Base-by-base conservation (phyloP, 2,797 vertebrate genomes). In the Melanotaenia pygmaea region DNA sequence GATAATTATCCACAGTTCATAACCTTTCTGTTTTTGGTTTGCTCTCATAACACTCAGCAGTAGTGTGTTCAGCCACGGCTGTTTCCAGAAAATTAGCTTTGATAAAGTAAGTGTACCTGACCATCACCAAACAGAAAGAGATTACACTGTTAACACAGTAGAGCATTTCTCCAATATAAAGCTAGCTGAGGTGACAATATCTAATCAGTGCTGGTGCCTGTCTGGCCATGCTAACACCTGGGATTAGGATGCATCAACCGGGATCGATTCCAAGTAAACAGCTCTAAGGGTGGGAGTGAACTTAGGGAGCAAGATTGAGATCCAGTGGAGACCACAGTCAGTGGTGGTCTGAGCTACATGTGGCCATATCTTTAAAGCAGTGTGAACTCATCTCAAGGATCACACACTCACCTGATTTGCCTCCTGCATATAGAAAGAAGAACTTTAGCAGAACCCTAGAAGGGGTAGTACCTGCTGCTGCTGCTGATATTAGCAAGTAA, bases 71-170 rank as follows among this genome's bases (percentile, higher is more conserved):
- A 76, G 64, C 54, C 54, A 67, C 43, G 68, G 62, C 67, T 76
- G 67, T 66, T 80, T 56, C 10, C 65, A 72, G 56, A 58, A 66
- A 76, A 72, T 37, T 8, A 34, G 9, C 56, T 64, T 30, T 28
- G 59, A 74, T 82, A 51, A 76, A 70, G 32, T 35, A 10, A 11
- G 24, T 38, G 50, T 37, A 67, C 45, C 64, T 71, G 76, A 32
- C 3, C 57, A 58, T 13, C 16, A 45, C 3, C 3, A 71, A 50
- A 64, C 1, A 8, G n/a, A 56, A 32, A 59, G 37, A 1, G 3
- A 38, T 30, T 28, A 22, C 38, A 5, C 59, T 35, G 45, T 59
- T 37, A 54, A 62, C 51, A 66, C 6, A 58, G 28, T 1, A 20
- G 9, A 54, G 8, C n/a, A 20, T 70, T 77, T 58, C 67, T 20